phyloP scores from a whole-genome alignment of 92 coral and sea anemone species.

The Paramuricea clavata region DNA sequence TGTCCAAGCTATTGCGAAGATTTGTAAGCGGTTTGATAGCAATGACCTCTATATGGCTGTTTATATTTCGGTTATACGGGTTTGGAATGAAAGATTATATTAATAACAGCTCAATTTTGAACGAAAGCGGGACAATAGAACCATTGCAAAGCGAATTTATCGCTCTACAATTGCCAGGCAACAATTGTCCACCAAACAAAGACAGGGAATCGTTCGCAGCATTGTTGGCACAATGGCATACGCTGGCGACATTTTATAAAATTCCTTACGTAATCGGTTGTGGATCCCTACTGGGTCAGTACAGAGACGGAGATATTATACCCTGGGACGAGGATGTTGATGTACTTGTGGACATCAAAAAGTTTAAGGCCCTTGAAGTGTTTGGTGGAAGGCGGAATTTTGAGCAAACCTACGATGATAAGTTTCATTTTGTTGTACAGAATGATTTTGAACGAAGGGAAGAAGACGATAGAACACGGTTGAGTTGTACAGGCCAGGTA shows the following conservation, averaged over 20 bases:
- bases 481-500: slow-evolving; percentile 29
- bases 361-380: slow-evolving; percentile 13
- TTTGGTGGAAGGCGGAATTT: slow-evolving; percentile 14
- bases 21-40: not conserved
- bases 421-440: slow-evolving; percentile 34
- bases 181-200: not conserved
- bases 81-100: not conserved
- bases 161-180: not conserved
- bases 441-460: slow-evolving; percentile 8
- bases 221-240: not conserved
- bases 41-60: not conserved
- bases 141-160: not conserved
- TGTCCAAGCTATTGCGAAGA: not conserved
- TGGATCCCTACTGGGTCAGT: slow-evolving; percentile 30
- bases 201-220: not conserved
- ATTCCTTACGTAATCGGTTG: slow-evolving; percentile 23
- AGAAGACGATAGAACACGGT: slow-evolving; percentile 11
- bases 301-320: slow-evolving; percentile 28
- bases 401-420: slow-evolving; percentile 10
- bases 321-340: slow-evolving; percentile 40
- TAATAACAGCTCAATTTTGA: not conserved
- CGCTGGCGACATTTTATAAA: not conserved
- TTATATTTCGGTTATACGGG: not conserved
- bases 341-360: slow-evolving; percentile 20
- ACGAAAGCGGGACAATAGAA: not conserved